phyloP scores from a whole-genome alignment of 2,797 vertebrate species.

The Brotula barbata region DNA sequence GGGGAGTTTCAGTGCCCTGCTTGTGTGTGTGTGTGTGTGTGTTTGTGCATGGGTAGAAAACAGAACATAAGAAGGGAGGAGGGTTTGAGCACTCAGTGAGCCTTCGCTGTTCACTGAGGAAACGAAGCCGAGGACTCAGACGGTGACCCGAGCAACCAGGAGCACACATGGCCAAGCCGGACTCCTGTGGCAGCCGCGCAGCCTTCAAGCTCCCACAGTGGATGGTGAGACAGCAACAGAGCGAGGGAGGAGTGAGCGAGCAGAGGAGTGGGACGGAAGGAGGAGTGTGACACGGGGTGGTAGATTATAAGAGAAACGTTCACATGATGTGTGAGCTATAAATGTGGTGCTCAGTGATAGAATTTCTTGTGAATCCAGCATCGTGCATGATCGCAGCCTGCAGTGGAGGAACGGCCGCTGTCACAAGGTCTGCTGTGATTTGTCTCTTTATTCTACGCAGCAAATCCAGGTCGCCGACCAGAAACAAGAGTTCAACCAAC shows the following conservation, averaged over 20 bases:
- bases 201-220: conserved; percentile 79
- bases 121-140: conserved; percentile 15
- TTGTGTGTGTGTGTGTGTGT: conserved; percentile 16
- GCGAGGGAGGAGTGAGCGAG: conserved; percentile 5
- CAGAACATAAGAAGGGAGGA: conserved; percentile 16
- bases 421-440: too few relatives aligned
- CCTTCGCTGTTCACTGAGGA: not conserved
- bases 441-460: conserved; percentile 44
- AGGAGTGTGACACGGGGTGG: not conserved
- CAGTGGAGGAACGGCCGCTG: too few relatives aligned
- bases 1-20: too few relatives aligned
- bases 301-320: not conserved
- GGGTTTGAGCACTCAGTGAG: conserved; percentile 14
- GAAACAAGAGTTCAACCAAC: conserved; percentile 91
- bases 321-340: too few relatives aligned
- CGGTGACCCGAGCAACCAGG: conserved; percentile 17
- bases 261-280: not conserved
- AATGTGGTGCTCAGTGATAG: too few relatives aligned
- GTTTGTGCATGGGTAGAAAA: not conserved
- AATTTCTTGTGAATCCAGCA: too few relatives aligned
- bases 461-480: conserved; percentile 90
- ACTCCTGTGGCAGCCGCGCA: conserved; percentile 57
- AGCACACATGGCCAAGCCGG: conserved; percentile 61
- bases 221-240: conserved; percentile 79
- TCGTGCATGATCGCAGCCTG: too few relatives aligned